Base-by-base conservation (phyloP, 2,888 invertebrate species). In the Lasioglossum leucozonium region DNA sequence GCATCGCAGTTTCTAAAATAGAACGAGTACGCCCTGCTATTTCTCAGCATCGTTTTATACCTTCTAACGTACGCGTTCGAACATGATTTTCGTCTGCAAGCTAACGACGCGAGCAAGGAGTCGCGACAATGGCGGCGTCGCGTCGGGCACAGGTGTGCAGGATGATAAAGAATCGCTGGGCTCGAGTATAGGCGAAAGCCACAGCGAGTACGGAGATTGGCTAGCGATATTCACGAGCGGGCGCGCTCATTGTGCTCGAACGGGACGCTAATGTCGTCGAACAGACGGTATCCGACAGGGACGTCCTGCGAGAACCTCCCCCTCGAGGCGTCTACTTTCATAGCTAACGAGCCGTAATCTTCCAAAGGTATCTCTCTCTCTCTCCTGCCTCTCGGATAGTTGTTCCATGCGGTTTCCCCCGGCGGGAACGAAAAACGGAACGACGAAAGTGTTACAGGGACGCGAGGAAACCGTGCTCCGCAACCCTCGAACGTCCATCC, bases 401-500 rank as follows among this genome's bases (percentile, higher is more conserved):
- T 34, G 22, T 37, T 67, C 34, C 22, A 37, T 10, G 18, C 34
- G 67, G 37, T 67, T 67, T 67, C 22, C 67, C 67, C 22, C 37
- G 37, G 37, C 34, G 67, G 67, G 22, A 22, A 37, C 37, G 67
- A 18, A 37, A 67, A 22, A 67, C 67, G 22, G 67, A 71, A 72
- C 44, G 44, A 30, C 16, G 71, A 72, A 72, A 72, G 71, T 44
- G 44, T 72, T 72, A 72, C 44, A 72, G 44, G 71, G 71, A n/a
- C 71, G 26, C 71, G 37, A 47, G 47, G 47, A 47, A 26, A 22
- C 65, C 67, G 42, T 13, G n/a, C 30, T 42, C 37, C 26, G 16
- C 16, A 11, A 44, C 42, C 42, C 42, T 44, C 71, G 26, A 44
- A 42, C 26, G 71, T 71, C 40, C 22, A n/a, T 69, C 44, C 44